Percentiles rank a stretch among this genome's conserved stretches.
phyloP scores from a whole-genome alignment of 1,140 invertebrate genomes.

The Piezodorus guildinii region DNA sequence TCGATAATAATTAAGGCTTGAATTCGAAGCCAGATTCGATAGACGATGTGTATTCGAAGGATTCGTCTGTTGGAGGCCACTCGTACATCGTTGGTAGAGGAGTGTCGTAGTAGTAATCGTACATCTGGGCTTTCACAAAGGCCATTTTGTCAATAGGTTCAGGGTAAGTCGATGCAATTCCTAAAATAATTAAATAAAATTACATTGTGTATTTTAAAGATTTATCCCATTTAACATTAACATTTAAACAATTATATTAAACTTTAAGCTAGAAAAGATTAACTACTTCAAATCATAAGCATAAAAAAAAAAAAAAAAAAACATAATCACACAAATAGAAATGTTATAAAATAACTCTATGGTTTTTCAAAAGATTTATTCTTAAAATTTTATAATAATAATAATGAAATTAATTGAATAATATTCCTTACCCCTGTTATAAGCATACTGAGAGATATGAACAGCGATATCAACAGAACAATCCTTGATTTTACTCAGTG shows the following conservation, averaged over 20 bases:
- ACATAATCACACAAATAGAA: no score
- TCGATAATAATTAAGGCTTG: not conserved
- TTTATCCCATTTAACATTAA: not conserved
- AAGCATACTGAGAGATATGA: constrained; percentile 56
- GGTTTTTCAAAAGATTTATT: no score
- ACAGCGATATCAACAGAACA: constrained; percentile 61
- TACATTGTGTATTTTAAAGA: no score
- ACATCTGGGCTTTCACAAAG: constrained; percentile 62
- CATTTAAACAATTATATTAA: constrained; percentile 1
- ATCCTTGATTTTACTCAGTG: constrained; percentile 54
- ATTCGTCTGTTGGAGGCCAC: constrained; percentile 44
- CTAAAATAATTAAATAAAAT: constrained; percentile 36
- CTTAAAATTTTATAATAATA: no score
- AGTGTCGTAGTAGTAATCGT: constrained; percentile 65
- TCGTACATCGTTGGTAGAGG: constrained; percentile 61
- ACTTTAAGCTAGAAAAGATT: not conserved
- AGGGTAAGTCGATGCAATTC: constrained; percentile 71
- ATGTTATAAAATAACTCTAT: no score
- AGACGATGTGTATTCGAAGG: not conserved
- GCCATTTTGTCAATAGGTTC: constrained; percentile 62
- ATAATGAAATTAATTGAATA: no score
- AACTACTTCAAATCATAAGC: not conserved
- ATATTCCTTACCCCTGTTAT: constrained; percentile 41
- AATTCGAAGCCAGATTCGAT: constrained; percentile 20
- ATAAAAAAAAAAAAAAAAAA: not conserved